Percentiles rank a stretch among this genome's conserved stretches.
Evolutionary conservation across 2,888 invertebrate genomes (phyloP).

Genomic region (Drosophila meridionalis): DNA sequence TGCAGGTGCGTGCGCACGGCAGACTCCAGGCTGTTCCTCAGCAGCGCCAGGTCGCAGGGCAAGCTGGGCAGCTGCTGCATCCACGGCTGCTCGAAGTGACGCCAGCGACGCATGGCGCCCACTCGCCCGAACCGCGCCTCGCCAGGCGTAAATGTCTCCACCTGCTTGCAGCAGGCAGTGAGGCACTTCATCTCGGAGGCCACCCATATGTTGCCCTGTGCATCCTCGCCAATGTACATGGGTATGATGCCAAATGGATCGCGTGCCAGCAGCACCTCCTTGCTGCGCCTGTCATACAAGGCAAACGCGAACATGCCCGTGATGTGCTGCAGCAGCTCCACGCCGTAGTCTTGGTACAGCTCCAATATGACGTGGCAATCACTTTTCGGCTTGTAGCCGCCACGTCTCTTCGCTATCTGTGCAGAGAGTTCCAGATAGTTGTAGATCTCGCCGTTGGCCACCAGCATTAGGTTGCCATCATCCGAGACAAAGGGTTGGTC

Average conservation of each 20-base stretch:
- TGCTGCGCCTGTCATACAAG: slow-evolving; percentile 80
- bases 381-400: slow-evolving; percentile 82
- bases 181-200: slow-evolving; percentile 85
- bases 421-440: slow-evolving; percentile 83
- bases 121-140: slow-evolving; percentile 77
- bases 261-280: slow-evolving; percentile 81
- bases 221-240: slow-evolving; percentile 84
- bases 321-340: slow-evolving; percentile 77
- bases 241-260: slow-evolving; percentile 85
- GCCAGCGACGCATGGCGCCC: slow-evolving; percentile 68
- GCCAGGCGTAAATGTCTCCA: slow-evolving; percentile 83
- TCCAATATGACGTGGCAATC: slow-evolving; percentile 85
- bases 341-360: slow-evolving; percentile 82
- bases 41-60: slow-evolving; percentile 69
- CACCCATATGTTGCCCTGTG: slow-evolving; percentile 83
- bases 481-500: slow-evolving; percentile 83
- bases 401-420: slow-evolving; percentile 79
- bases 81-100: slow-evolving; percentile 81
- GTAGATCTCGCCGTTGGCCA: slow-evolving; percentile 85
- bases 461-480: slow-evolving; percentile 77
- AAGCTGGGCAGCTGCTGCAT: slow-evolving; percentile 68
- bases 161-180: slow-evolving; percentile 74
- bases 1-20: slow-evolving; percentile 85
- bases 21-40: slow-evolving; percentile 79
- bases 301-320: slow-evolving; percentile 85